Base-by-base conservation (phyloP, 2,888 invertebrate species). In the Deilephila elpenor region DNA sequence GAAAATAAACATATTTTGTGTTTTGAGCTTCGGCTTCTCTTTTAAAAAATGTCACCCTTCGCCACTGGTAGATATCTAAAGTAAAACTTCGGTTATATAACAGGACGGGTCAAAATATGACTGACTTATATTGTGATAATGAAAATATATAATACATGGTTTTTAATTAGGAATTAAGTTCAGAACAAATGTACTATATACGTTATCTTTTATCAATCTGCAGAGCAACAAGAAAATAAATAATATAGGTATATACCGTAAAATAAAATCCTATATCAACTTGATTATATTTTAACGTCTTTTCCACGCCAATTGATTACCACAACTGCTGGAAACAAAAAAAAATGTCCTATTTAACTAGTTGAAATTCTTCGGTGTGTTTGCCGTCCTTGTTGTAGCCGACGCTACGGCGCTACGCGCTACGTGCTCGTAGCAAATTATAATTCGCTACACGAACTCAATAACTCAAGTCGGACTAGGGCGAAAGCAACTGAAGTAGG, bases 371-470 rank as follows among this genome's bases (percentile, higher is more conserved):
- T 61, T 76, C 70, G 73, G 62, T 37, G 74, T 76, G 74, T 75
- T 79, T 75, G 73, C 74, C 72, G 80, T 80, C 80, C 80, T 78
- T 71, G 62, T 71, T 78, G 83, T 82, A 83, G 84, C 73, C 78
- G 79, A 71, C 81, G 61, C 72, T 72, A 62, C 72, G 59, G 67
- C 29, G 19, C 70, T 84, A 83, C 80, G 76, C 73, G 80, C 82
- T 85, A 85, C 84, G 83, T 75, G 74, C 83, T 78, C 84, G 84
- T 84, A 81, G 84, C 82, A 78, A 85, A 86, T 88, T 86, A 84
- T 84, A 86, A 90, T 88, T 85, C 90, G 77, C 82, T 82, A 86
- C 91, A 89, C 91, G 89, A 85, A 87, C 80, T 84, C 86, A 87
- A 90, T 91, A 91, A 89, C 86, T 91, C 88, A 90, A 86, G 86